Evolutionary conservation across 2,888 invertebrate genomes (phyloP).

Genomic region (Ennomos erosarius): DNA sequence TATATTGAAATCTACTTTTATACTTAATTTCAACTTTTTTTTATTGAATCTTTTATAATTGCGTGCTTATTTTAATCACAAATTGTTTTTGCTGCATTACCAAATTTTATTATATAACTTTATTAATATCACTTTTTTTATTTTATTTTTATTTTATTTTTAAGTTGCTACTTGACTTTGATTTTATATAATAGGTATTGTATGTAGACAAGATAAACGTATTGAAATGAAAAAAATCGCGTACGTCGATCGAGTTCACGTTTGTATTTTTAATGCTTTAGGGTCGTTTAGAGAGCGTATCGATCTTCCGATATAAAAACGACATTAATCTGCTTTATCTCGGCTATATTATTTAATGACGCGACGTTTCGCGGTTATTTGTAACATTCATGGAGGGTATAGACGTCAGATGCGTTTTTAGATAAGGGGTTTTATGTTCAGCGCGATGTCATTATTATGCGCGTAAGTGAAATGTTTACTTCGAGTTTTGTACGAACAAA

Average conservation of each 20-base stretch:
- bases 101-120: too few species aligned
- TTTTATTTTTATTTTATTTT: too few species aligned
- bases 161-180: too few species aligned
- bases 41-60: not conserved
- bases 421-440: slow-evolving; percentile 65
- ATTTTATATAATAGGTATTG: too few species aligned
- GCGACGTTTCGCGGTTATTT: slow-evolving; percentile 81
- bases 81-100: too few species aligned
- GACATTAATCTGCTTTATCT: slow-evolving; percentile 84
- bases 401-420: slow-evolving; percentile 68
- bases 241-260: slow-evolving; percentile 61
- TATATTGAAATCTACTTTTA: slow-evolving; percentile 34
- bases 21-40: not conserved
- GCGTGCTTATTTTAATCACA: too few species aligned
- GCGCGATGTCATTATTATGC: slow-evolving; percentile 54
- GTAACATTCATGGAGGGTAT: slow-evolving; percentile 76
- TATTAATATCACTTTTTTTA: too few species aligned
- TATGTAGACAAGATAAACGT: slow-evolving; percentile 38
- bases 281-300: slow-evolving; percentile 67
- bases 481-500: slow-evolving; percentile 14
- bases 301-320: slow-evolving; percentile 77
- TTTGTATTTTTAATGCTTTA: slow-evolving; percentile 62
- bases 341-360: slow-evolving; percentile 82
- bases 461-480: slow-evolving; percentile 61
- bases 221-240: slow-evolving; percentile 69